Conservation (phyloP, 2,113 vertebrate species). For the Nymphicus hollandicus region DNA sequence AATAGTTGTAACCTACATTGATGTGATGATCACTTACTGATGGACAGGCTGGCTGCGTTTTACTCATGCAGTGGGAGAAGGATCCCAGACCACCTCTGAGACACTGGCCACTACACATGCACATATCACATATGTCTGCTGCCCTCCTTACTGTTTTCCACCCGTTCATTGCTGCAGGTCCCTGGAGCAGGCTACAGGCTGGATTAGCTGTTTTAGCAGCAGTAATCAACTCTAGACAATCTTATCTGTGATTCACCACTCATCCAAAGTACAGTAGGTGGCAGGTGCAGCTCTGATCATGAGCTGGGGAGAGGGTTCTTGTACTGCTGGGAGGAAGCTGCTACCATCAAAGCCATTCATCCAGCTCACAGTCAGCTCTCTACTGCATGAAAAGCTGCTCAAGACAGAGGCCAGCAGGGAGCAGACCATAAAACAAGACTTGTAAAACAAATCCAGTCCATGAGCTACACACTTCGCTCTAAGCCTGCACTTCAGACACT, state of each 20-base stretch:
- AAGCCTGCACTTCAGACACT: neutral
- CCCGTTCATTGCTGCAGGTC: neutral
- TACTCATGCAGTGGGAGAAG: neutral
- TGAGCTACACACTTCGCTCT: neutral
- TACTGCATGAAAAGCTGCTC: neutral
- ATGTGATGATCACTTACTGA: neutral
- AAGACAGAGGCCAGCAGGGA: neutral
- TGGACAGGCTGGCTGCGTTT: neutral
- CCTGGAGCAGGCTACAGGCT: neutral
- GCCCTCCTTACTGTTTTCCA: neutral
- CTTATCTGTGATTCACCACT: neutral
- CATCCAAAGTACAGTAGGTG: neutral
- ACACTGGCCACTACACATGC: neutral
- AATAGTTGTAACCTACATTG: neutral
- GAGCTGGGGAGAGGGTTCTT: neutral
- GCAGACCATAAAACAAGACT: neutral
- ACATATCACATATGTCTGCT: neutral
- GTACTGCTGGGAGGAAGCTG: neutral
- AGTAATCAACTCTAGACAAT: neutral
- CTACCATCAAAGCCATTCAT: neutral
- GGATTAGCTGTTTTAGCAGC: neutral
- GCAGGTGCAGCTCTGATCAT: neutral
- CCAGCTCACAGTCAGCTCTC: neutral
- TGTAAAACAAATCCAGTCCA: neutral
- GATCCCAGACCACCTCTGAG: neutral